phyloP scores from a whole-genome alignment of 2,797 vertebrate genomes.

The Moxostoma hubbsi region DNA sequence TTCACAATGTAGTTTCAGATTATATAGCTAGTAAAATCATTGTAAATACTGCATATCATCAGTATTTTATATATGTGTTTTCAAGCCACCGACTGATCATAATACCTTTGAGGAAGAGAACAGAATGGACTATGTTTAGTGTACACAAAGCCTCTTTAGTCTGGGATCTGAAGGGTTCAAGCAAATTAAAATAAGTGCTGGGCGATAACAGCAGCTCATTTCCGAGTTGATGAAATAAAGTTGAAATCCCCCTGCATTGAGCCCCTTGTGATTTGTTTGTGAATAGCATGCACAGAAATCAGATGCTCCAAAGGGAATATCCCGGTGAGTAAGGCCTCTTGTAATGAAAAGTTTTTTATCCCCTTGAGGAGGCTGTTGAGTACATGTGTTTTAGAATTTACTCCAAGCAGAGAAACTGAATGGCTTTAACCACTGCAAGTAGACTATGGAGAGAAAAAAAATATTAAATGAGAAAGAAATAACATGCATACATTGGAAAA shows the following conservation, averaged over 20 bases:
- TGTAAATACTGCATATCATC: not conserved
- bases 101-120: not conserved
- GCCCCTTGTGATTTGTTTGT: not conserved
- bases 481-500: no score
- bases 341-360: not conserved
- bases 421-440: not conserved
- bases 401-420: not conserved
- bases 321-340: not conserved
- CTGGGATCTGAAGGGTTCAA: constrained; percentile 5
- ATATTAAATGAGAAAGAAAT: no score
- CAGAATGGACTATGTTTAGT: constrained; percentile 13
- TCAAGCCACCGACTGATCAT: not conserved
- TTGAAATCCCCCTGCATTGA: not conserved
- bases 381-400: not conserved
- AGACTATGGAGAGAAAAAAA: not conserved
- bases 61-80: no score
- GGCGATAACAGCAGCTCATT: constrained; percentile 9
- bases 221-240: constrained; percentile 17
- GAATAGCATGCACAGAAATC: not conserved
- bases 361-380: not conserved
- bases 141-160: constrained; percentile 16
- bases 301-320: not conserved
- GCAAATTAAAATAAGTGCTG: constrained; percentile 7
- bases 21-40: no score
- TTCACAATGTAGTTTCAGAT: no score